Base-by-base conservation (phyloP, 2,113 vertebrate species). In the Lophura nycthemera region DNA sequence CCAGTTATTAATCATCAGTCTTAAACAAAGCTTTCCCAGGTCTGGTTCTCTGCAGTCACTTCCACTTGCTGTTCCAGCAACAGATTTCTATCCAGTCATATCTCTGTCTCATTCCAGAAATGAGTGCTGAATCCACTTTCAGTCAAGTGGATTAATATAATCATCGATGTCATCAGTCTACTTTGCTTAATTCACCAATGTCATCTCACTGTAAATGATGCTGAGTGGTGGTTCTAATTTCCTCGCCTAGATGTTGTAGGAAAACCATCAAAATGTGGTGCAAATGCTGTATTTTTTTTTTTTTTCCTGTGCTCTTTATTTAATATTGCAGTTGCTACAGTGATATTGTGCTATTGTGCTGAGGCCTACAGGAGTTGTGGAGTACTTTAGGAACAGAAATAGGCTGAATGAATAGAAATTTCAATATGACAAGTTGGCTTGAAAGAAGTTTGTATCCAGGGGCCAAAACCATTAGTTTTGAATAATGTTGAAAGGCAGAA, bases 101-200 rank as follows among this genome's bases (percentile, higher is more conserved):
- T 86, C 78, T 92, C 78, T 57, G 83, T 94, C 89, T 86, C 79
- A 36, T 78, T 95, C 57, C 64, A 88, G 67, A 75, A 83, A 73
- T 73, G 50, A 88, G 72, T 84, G 66, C 45, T 90, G 90, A 92
- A 82, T 48, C 74, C 74, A 61, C 63, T 87, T 92, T 63, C 54
- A 82, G 74, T 92, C 83, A 89, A 88, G 78, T 94, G 77, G 74
- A 89, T 94, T 92, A 80, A 85, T 92, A 84, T 79, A 79, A 95
- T 94, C 78, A 47, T 79, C 76, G 36, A 13, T 63, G 64, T 88
- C 89, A 83, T 83, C 91, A 81, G 76, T 75, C 83, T 83, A 42
- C 83, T 92, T 91, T 48, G 20, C 72, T 88, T 83, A 86, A 89
- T 88, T 91, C 83, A 64, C 61, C 27, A 81, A 8, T n/a, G 80